Base-by-base conservation (phyloP, 2,888 invertebrate genomes). In the Tanytarsus gracilentus region DNA sequence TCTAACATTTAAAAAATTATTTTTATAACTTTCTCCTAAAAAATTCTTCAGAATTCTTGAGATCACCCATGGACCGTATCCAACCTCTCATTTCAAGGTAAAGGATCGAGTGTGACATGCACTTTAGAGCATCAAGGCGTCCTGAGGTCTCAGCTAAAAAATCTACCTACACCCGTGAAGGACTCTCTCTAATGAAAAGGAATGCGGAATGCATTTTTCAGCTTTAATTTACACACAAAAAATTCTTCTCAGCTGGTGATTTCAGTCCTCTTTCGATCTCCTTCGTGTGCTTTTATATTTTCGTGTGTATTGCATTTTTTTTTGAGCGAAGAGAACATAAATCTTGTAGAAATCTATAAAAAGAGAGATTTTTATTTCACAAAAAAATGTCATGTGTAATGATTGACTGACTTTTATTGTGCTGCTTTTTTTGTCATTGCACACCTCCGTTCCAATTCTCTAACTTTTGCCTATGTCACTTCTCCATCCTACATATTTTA, bases 381-480 rank as follows among this genome's bases (percentile, higher is more conserved):
- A 33, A 33, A 33, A 36, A 60, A 49, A 50, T 50, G 50, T 60
- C 50, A 60, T 59, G 48, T 44, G 48, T 50, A 50, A 36, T 60
- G 60, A 60, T 60, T 60, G 60, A 60, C 33, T 60, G 60, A 60
- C 60, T 60, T 60, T 60, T 60, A 60, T 60, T 60, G 60, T 60
- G 50, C 52, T 60, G 18, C 23, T 21, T 50, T 27, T 49, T 26
- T 44, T 11, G 40, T 33, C 23, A 11, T 36, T 36, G 60, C 25
- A 50, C 49, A 60, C 36, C 39, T 50, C 11, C 30, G 49, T 59
- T 36, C 33, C 60, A 50, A 14, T 16, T 49, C 26, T 23, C 1
- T 48, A 21, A 49, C 18, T 30, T 51, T 48, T 50, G 49, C 39
- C 33, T 60, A 25, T 60, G 48, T 59, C 49, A 59, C 48, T 59